Evolutionary conservation across 1,140 invertebrate genomes (phyloP), one percentile per base, ranked within the genome.

Genomic region (Magallana gigas): DNA sequence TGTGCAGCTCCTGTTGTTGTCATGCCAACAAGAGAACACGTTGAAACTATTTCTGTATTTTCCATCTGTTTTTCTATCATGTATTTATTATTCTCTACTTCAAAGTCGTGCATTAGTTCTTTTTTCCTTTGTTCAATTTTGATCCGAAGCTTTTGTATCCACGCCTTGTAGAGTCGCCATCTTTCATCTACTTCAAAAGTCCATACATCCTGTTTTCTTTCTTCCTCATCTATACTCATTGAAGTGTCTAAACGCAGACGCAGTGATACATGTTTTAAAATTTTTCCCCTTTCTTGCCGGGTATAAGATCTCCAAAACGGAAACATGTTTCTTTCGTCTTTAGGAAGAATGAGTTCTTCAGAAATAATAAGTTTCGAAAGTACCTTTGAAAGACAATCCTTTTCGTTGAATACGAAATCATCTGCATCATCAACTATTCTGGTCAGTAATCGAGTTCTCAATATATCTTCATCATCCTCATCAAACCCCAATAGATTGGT

Each of bases 1-100:
- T 85, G 87, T 18, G 92, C 91, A 23, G 94, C 93, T 18, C 93
- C 92, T 23, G 94, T 93, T 48, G 94, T 94, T 57, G 94, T 94
- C 92, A 93, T 92, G n/a, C 91, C 94, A 82, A 94, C 89, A 18
- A 94, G 83, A 29, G 64, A 85, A 0, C 91, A 94, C 7, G 89
- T 87, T 71, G 89, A 84, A 84, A 94, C 91, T 11, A 94, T 90
- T 23, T 88, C 48, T 1, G 90, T 68, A 81, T 94, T 92, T 36
- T 86, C 87, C 23, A 86, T 14, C 8, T 59, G n/a, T 57, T 84
- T 60, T 6, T 89, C 57, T 81, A 92, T 91, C 18, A 87, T 68
- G 59, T 86, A 85, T 16, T 85, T 83, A 57, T 80, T 81, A 14
- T 85, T 83, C 8, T 85, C 85, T 11, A 18, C 68, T 16, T 88